Conservation (phyloP, 2,797 vertebrate species). For the Octomys mimax region DNA sequence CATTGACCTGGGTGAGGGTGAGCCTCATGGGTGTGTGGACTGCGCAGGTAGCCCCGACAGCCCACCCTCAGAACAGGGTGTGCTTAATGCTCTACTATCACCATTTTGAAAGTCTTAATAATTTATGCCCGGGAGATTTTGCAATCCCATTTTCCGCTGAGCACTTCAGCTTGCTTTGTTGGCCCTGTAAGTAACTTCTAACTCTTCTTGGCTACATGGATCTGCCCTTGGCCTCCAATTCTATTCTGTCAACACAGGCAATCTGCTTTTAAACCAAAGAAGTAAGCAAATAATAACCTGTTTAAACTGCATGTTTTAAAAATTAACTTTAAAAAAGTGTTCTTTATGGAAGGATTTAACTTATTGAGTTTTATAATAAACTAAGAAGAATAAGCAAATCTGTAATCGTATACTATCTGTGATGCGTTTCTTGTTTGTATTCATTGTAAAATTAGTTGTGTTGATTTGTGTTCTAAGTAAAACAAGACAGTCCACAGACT, state of each 20-base stretch:
- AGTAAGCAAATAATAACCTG: not conserved
- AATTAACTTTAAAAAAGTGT: not conserved
- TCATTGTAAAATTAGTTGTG: not conserved
- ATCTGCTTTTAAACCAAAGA: conserved; percentile 37
- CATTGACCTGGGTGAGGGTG: not conserved
- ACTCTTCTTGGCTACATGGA: not conserved
- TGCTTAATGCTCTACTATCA: not conserved
- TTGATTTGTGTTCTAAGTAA: not conserved
- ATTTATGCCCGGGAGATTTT: not conserved
- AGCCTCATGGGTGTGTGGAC: not conserved
- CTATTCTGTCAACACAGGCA: not conserved
- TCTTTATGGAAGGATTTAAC: not conserved
- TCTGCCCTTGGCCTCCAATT: not conserved
- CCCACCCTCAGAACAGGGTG: not conserved
- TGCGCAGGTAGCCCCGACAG: not conserved
- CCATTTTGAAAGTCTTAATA: conserved; percentile 38
- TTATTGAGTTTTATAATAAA: conserved; percentile 43
- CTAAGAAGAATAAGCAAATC: not conserved
- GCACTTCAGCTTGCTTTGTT: not conserved
- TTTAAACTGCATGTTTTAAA: not conserved
- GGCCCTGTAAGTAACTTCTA: not conserved
- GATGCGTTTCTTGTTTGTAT: not conserved
- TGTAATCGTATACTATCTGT: not conserved
- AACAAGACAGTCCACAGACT: not conserved
- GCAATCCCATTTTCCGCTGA: not conserved